Evolutionary conservation across 2,113 vertebrate species (phyloP).

Genomic region (Siniperca chuatsi): DNA sequence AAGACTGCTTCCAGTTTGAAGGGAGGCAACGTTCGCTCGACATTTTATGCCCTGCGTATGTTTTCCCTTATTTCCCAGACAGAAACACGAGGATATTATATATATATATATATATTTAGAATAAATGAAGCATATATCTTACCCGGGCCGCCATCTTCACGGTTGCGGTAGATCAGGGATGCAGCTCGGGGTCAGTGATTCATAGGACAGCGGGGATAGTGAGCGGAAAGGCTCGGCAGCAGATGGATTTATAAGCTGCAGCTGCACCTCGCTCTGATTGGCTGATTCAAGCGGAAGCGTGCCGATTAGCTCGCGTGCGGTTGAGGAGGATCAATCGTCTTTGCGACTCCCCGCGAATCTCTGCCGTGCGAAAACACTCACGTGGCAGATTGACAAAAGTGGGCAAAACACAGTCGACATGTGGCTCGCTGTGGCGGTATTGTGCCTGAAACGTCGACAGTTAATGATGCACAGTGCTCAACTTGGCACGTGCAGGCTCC

Average conservation of each 20-base stretch:
- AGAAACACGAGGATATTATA: rapidly evolving
- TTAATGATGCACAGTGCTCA: background rate
- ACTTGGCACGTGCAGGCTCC: background rate
- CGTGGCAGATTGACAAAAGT: constrained; percentile 22
- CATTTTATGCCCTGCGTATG: constrained; percentile 31
- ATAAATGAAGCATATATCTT: constrained; percentile 48
- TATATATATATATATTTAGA: background rate
- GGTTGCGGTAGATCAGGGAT: constrained; percentile 54
- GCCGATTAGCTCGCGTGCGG: constrained; percentile 35
- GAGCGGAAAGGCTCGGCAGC: constrained; percentile 47
- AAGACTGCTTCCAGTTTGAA: background rate
- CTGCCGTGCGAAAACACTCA: constrained; percentile 15
- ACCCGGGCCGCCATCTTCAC: constrained; percentile 85
- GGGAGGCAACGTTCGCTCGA: constrained; percentile 26
- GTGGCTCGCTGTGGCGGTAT: background rate
- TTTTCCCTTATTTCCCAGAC: background rate
- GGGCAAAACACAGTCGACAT: background rate
- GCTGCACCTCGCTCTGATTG: constrained; percentile 67
- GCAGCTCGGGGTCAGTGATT: constrained; percentile 38
- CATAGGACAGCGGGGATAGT: constrained; percentile 44
- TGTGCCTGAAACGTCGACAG: background rate
- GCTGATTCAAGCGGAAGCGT: constrained; percentile 55
- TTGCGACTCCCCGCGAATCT: background rate
- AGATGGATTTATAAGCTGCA: constrained; percentile 63
- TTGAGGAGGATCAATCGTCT: background rate